These are phyloP conservation scores for Aleiodes sp. DNA, from an alignment of 1,140 invertebrate species.

Conservation along the genomic window DNA sequence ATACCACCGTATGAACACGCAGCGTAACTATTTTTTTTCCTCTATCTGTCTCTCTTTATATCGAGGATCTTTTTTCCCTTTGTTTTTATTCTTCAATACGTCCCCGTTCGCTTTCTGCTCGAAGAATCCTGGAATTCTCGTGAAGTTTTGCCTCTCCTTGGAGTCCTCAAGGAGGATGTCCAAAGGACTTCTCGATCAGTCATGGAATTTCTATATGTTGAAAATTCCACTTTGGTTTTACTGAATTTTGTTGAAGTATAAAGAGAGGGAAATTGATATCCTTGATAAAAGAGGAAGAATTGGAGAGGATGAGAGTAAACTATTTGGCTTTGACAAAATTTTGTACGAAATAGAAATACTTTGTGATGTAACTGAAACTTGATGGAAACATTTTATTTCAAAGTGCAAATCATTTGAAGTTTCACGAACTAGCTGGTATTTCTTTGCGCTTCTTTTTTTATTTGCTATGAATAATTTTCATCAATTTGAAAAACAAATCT, in stretches of 20 bases:
- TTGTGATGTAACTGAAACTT: no score
- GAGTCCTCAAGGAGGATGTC: constrained; percentile 14
- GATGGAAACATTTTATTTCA: no score
- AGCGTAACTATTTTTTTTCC: background rate
- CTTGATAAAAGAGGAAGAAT: background rate
- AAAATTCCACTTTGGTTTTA: constrained; percentile 1
- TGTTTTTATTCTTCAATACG: constrained; percentile 45
- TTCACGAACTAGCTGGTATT: no score
- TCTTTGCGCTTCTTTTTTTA: no score
- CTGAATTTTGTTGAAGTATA: background rate
- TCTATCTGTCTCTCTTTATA: constrained; percentile 12
- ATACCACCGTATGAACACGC: constrained; percentile 19
- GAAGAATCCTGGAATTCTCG: constrained; percentile 29
- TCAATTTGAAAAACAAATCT: no score
- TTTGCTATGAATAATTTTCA: no score
- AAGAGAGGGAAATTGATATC: background rate
- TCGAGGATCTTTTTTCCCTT: constrained; percentile 19
- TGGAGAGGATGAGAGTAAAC: background rate
- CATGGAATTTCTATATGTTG: constrained; percentile 24
- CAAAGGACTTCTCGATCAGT: constrained; percentile 28
- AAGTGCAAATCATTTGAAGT: no score
- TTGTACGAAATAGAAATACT: no score
- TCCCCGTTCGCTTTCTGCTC: constrained; percentile 13
- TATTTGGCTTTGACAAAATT: no score
- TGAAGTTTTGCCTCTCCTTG: constrained; percentile 2